Evolutionary conservation across 2,888 invertebrate species (phyloP), one percentile per base, ranked within the genome.

Genomic region (Trichogramma dendrolimi): DNA sequence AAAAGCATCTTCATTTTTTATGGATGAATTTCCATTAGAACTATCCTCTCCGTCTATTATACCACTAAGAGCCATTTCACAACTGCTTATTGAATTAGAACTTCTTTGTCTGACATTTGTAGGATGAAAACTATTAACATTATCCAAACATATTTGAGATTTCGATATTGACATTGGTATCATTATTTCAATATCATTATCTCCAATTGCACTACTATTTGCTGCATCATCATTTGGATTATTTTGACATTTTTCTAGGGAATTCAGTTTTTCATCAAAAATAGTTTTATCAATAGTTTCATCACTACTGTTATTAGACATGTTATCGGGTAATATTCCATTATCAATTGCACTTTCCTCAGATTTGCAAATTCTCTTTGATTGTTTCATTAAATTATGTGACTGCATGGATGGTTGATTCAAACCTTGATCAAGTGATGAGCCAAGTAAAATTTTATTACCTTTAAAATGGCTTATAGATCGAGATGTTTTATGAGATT

Each of bases 11-110:
- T 63, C 63, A 52, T 57, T 66, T 43, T 66, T 66, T 4, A 53
- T 58, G 41, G 63, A 60, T 41, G 67, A 64, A 55, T 70, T 72
- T 8, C 70, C 72, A 50, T 71, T 74, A 4, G 68, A 70, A 67
- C 70, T 73, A 4, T 76, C 78, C 7, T 74, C 75, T 4, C 68
- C 74, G 43, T 78, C 78, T 14, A 72, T 69, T 57, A 77, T 76
- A 60, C 77, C 76, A 58, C 69, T 69, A 14, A 79, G 67, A 52
- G 79, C 79, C 78, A 79, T 79, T 75, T 79, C 79, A 48, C 79
- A 79, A 61, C 79, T 79, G 58, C 79, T 79, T 63, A 79, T 72
- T 27, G 79, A 79, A 67, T 79, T 79, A 3, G 79, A 79, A 50
- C 78, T 79, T 50, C 77, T 70, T 53, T 77, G 75, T 47, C 78